These are phyloP conservation scores for Buceros bicornis DNA, from an alignment of 2,797 vertebrate species.

Conservation along the genomic window DNA sequence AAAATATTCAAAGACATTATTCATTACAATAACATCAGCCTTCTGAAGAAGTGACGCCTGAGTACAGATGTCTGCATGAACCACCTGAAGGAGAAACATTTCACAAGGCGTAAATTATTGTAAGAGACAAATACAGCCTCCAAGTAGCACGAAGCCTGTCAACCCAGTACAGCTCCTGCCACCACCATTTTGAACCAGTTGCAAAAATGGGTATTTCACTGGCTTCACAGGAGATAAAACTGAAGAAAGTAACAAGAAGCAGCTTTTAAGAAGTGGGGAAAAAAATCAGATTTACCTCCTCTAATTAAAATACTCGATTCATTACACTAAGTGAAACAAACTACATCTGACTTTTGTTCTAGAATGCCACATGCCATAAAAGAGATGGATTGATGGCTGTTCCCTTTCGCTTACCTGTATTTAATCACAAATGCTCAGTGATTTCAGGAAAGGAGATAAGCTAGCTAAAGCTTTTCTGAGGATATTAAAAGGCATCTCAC, in stretches of 20 bases:
- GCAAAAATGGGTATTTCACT: background rate
- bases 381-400: background rate
- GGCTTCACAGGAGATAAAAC: background rate
- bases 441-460: background rate
- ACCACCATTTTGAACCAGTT: background rate
- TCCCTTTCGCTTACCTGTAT: background rate
- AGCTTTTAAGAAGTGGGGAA: background rate
- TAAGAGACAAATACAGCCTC: slow-evolving; percentile 11
- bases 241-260: background rate
- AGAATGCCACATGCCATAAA: background rate
- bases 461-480: background rate
- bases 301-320: background rate
- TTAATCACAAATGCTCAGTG: background rate
- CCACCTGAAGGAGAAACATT: slow-evolving; percentile 82
- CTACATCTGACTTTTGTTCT: background rate
- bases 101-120: slow-evolving; percentile 37
- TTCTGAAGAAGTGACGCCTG: slow-evolving; percentile 87
- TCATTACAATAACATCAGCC: slow-evolving; percentile 92
- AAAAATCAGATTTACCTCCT: background rate
- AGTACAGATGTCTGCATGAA: slow-evolving; percentile 88
- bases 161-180: background rate
- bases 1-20: slow-evolving; percentile 97
- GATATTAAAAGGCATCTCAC: background rate
- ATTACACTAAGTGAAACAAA: background rate
- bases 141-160: background rate